Evolutionary conservation across 1,140 invertebrate genomes (phyloP), one percentile per base, ranked within the genome.

Genomic region (Heliconius congener): DNA sequence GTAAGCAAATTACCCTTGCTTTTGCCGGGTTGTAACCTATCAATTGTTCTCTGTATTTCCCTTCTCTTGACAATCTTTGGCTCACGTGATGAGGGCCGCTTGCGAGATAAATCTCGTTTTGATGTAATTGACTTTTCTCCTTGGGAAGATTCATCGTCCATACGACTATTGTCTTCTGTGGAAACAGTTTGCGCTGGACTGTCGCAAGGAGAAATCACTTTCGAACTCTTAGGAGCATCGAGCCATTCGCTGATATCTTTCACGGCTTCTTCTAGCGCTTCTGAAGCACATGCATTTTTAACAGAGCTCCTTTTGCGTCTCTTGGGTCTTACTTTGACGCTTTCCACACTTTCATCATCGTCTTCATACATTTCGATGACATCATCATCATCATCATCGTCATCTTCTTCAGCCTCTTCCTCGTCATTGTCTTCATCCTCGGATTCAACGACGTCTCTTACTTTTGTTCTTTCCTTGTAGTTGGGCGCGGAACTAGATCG

Each of bases 181-280:
- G 90, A 91, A 39, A 92, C 88, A 9, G 92, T 90, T 76, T 91
- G 88, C 6, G 91, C 84, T 8, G 93, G 87, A 37, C 91, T 91
- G 27, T 91, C 83, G 71, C 95, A 95, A 8, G 97, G 97, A 1
- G 97, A 97, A 90, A 97, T 97, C 82, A 96, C 96, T 85, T 96
- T 96, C 0, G 96, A 96, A 74, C 96, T 95, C 80, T 96, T 96
- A 0, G 97, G 97, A 4, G 97, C 96, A 83, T 98, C 97, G 70
- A 98, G 91, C 97, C 97, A 98, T 87, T 98, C 97, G 86, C 97
- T 98, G 34, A 98, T 98, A 88, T 98, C 97, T 95, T 98, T 97
- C 6, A 98, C 94, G 30, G 97, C 97, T 94, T 98, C 97, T 90
- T 98, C 97, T 4, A 98, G 92, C 1, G 97, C 97, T 81, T 97